Percentiles rank a stretch among this genome's conserved stretches.
Conservation (phyloP, 2,888 invertebrate genomes). For the Panorpa germanica region DNA sequence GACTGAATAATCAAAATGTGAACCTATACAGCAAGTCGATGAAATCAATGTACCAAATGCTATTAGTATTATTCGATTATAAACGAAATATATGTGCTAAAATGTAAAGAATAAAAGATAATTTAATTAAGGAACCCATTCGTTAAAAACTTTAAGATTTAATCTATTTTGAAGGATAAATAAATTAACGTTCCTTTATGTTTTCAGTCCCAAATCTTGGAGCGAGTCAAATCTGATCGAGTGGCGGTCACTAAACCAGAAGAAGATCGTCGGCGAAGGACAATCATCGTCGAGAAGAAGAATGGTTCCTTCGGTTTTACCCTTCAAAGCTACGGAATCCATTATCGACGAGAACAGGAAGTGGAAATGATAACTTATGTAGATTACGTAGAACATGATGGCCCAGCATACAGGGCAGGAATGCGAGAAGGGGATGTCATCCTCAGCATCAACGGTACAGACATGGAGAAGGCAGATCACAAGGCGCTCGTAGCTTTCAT, state of each 20-base stretch:
- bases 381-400: conserved; percentile 85
- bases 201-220: conserved; percentile 41
- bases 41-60: too few relatives aligned
- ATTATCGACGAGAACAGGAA: conserved; percentile 84
- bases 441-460: conserved; percentile 86
- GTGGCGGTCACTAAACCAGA: conserved; percentile 51
- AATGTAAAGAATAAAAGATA: too few relatives aligned
- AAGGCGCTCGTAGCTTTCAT: conserved; percentile 83
- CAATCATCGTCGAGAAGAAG: conserved; percentile 83
- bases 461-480: conserved; percentile 90
- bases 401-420: conserved; percentile 81
- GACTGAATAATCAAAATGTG: too few relatives aligned
- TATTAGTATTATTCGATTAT: too few relatives aligned
- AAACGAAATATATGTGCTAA: too few relatives aligned
- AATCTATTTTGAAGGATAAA: conserved; percentile 1
- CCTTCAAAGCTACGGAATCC: conserved; percentile 91
- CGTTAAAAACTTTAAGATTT: too few relatives aligned
- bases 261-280: conserved; percentile 71
- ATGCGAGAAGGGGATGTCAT: conserved; percentile 95
- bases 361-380: conserved; percentile 95
- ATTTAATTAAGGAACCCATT: too few relatives aligned
- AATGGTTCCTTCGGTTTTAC: conserved; percentile 89
- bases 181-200: conserved; percentile 6
- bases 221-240: conserved; percentile 53
- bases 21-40: too few relatives aligned